Evolutionary conservation across 1,140 invertebrate genomes (phyloP).

Genomic region (Lasaia peninsularis): DNA sequence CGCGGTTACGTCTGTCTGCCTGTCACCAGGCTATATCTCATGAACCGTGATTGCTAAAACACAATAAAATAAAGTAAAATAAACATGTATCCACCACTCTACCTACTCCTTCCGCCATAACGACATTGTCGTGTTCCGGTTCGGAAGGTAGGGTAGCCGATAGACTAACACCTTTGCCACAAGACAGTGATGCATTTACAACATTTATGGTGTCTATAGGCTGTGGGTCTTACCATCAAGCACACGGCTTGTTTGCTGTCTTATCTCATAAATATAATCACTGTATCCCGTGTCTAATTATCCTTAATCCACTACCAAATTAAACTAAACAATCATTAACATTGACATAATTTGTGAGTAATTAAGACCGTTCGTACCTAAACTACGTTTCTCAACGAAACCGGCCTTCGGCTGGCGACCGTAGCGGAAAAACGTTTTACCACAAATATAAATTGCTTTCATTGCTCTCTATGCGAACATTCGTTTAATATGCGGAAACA

Average conservation of each 20-base stretch:
- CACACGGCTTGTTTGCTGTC: not conserved
- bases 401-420: constrained; percentile 38
- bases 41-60: too few species aligned
- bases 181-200: too few species aligned
- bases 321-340: constrained; percentile 27
- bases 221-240: too few species aligned
- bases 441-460: constrained; percentile 19
- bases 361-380: constrained; percentile 51
- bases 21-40: too few species aligned
- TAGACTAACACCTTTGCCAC: too few species aligned
- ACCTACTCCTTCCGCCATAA: too few species aligned
- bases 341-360: constrained; percentile 47
- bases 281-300: not conserved
- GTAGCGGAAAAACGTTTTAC: constrained; percentile 27
- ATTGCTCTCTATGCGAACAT: constrained; percentile 30
- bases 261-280: not conserved
- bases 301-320: not conserved
- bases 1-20: too few species aligned
- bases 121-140: too few species aligned
- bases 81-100: too few species aligned
- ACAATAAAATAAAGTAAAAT: too few species aligned
- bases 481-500: constrained; percentile 22
- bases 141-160: too few species aligned
- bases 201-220: too few species aligned
- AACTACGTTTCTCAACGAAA: constrained; percentile 52